Base-by-base conservation (phyloP, 2,797 vertebrate species). In the Columba guinea region DNA sequence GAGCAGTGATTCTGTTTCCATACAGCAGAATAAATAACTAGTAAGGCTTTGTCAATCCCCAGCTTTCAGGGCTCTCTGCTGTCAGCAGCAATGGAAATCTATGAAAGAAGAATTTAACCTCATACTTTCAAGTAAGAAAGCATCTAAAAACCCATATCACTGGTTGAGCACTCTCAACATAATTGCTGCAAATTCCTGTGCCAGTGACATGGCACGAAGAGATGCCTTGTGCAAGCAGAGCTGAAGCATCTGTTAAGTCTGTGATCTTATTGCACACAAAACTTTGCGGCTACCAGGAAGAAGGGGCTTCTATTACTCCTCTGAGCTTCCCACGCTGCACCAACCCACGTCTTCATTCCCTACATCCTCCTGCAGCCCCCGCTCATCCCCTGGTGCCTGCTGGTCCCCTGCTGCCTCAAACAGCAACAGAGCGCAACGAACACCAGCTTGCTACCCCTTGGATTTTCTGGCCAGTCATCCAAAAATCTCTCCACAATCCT, bases 281-380 rank as follows among this genome's bases (percentile, higher is more conserved):
- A 94, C 77, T 81, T 95, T 78, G 76, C 22, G 3, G 89, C 73
- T 81, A 89, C 70, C 16, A 65, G 85, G 87, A 93, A 91, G 80
- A 81, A 89, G 82, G 77, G 82, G 59, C 63, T 94, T 90, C 82
- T 84, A 28, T 74, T 89, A 81, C 65, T 63, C 55, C 75, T 85
- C 51, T 0, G 2, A 91, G 73, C 80, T 76, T 82, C 85, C 88
- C 84, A 74, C 28, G 1, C 77, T 64, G 32, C 87, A 79, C 48
- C 60, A 82, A 88, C 63, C 55, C 67, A 46, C 1, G 13, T 56
- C 55, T 74, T 68, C 65, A 59, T 71, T 69, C 71, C 46, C 91
- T 21, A 5, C 46, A 64, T 32, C 87, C 34, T 68, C 51, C 71
- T 15, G 27, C 53, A 52, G 23, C 52, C 30, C 18, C n/a, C 67